Base-by-base conservation (phyloP, 2,113 vertebrate genomes). In the Tragelaphus imberbis region DNA sequence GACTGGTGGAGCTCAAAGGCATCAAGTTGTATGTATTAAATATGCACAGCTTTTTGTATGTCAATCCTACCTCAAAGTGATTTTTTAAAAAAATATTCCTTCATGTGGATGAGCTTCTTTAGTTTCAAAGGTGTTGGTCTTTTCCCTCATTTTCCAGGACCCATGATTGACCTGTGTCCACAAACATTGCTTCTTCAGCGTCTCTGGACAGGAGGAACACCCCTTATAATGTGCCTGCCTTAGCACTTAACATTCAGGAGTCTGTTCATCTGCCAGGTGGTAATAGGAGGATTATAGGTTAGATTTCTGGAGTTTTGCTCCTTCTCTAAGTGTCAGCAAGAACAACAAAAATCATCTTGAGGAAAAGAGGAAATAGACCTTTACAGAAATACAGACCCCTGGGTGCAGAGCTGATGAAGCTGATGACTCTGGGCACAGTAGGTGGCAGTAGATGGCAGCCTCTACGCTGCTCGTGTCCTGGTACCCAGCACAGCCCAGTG, bases 71-170 rank as follows among this genome's bases (percentile, higher is more conserved):
- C 36, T 88, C 58, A 44, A 55, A 65, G n/a, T 6, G 19, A 3
- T 16, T 93, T 93, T 40, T 15, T 51, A 0, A 25, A n/a, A 86
- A 98, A 94, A 98, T 98, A 97, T 90, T 92, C 82, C 49, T 97
- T 98, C 97, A 96, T 97, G 94, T 91, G 97, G 96, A 97, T 84
- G 12, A 84, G 81, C 75, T 47, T 77, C 91, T 93, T 98, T 92
- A 90, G 68, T 96, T 98, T 98, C 96, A 97, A 97, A 98, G 86
- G 36, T 85, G 95, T 98, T 95, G 51, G 91, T 97, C 98, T 40
- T 98, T 93, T 71, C 95, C 80, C 79, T 97, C 13, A 15, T 55
- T 84, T 84, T 14, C 23, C 68, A 40, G 8, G 10, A 25, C 51
- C 21, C 16, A 5, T 27, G 19, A 49, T 21, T 81, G 27, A 51